Conservation (phyloP, 2,888 invertebrate species). For the Patella caerulea region DNA sequence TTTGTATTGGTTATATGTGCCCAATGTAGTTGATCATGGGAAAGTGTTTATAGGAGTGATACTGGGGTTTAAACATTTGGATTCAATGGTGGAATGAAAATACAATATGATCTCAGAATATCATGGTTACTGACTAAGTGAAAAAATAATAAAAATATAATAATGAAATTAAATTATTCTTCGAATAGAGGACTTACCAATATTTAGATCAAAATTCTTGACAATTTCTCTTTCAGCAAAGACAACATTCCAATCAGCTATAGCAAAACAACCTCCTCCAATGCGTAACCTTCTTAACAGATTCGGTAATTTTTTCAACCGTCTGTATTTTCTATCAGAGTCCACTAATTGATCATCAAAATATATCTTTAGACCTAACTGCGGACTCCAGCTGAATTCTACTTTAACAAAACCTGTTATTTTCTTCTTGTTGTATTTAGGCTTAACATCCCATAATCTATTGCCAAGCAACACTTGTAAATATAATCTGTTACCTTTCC, state of each 20-base stretch:
- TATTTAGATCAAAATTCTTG: slow-evolving; percentile 23
- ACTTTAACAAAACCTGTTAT: slow-evolving; percentile 31
- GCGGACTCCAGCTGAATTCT: slow-evolving; percentile 41
- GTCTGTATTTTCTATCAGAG: slow-evolving; percentile 14
- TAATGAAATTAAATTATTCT: too few relatives aligned
- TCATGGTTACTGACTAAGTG: too few relatives aligned
- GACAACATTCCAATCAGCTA: slow-evolving; percentile 37
- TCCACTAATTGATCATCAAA: slow-evolving; percentile 27
- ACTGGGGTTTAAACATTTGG: too few relatives aligned
- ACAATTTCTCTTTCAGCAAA: slow-evolving; percentile 35
- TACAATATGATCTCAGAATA: too few relatives aligned
- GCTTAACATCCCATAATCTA: slow-evolving; percentile 37
- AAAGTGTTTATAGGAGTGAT: too few relatives aligned
- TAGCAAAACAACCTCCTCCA: slow-evolving; percentile 26
- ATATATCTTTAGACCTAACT: slow-evolving; percentile 34
- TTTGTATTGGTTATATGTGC: too few relatives aligned
- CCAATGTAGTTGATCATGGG: too few relatives aligned
- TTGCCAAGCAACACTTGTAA: slow-evolving; percentile 29
- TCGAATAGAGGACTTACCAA: slow-evolving; percentile 30
- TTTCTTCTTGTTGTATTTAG: slow-evolving; percentile 16
- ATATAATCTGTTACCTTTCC: slow-evolving; percentile 31
- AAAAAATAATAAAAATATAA: too few relatives aligned
- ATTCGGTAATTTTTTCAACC: neutral
- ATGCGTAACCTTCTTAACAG: slow-evolving; percentile 18
- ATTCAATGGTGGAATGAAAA: too few relatives aligned